A percentile compares a stretch with the other conserved stretches of the same genome.
Evolutionary conservation across 2,797 vertebrate genomes (phyloP).

Genomic region (Rhinatrema bivittatum): DNA sequence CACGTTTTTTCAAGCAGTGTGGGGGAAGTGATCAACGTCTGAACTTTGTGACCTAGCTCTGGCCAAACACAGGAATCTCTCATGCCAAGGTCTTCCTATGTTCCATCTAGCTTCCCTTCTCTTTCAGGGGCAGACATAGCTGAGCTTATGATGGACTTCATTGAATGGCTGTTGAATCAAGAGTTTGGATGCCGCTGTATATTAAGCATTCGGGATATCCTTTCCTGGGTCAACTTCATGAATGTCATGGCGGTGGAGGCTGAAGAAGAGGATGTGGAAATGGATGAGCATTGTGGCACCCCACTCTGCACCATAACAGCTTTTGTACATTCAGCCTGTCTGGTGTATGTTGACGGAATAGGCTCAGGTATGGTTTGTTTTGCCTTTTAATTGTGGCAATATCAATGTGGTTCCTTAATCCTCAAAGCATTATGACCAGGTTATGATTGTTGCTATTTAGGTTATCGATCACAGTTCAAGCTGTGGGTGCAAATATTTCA

Average conservation of each 20-base stretch:
- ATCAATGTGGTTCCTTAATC: too few relatives aligned
- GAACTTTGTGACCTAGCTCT: too few relatives aligned
- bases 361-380: constrained; percentile 79
- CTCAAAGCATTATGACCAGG: too few relatives aligned
- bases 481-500: too few relatives aligned
- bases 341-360: constrained; percentile 88
- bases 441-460: too few relatives aligned
- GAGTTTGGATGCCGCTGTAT: constrained; percentile 86
- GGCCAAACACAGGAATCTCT: too few relatives aligned
- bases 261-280: constrained; percentile 24
- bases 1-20: too few relatives aligned
- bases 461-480: too few relatives aligned
- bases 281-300: constrained; percentile 38
- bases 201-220: constrained; percentile 81
- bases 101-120: background rate
- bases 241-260: constrained; percentile 67
- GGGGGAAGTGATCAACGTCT: too few relatives aligned
- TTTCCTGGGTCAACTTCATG: constrained; percentile 92
- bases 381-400: too few relatives aligned
- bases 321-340: constrained; percentile 87
- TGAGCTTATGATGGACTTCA: constrained; percentile 88
- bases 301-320: constrained; percentile 64
- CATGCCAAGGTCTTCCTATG: too few relatives aligned
- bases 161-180: constrained; percentile 82
- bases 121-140: constrained; percentile 71